These are phyloP conservation scores for Yoshiicerus persimilis DNA, from an alignment of 1,140 invertebrate species.

Conservation along the genomic window DNA sequence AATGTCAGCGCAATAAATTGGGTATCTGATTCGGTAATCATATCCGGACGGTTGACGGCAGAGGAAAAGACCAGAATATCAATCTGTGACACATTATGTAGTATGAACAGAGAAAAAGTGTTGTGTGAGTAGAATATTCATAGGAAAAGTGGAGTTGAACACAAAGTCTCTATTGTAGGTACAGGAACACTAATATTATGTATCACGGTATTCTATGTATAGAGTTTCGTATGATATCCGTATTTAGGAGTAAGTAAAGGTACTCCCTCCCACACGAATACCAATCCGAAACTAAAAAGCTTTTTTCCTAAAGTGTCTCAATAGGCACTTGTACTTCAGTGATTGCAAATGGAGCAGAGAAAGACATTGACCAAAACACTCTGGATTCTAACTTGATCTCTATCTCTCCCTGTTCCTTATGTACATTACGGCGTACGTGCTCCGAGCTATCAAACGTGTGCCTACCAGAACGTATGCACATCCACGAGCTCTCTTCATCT, in stretches of 20 bases:
- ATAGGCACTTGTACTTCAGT: not conserved
- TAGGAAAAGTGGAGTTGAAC: not conserved
- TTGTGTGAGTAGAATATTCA: not conserved
- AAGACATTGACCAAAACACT: not conserved
- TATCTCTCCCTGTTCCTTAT: not conserved
- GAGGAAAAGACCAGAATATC: not conserved
- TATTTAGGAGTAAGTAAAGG: not conserved
- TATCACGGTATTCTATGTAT: too few relatives aligned
- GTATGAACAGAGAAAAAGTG: not conserved
- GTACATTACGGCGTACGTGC: not conserved
- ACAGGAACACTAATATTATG: too few relatives aligned
- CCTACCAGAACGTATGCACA: not conserved
- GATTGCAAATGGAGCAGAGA: not conserved
- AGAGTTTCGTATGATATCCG: too few relatives aligned
- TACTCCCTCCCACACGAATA: not conserved
- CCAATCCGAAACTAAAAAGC: not conserved
- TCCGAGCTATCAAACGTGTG: not conserved
- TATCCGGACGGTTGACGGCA: not conserved
- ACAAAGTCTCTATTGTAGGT: not conserved
- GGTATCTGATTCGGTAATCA: too few relatives aligned
- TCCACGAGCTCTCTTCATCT: not conserved
- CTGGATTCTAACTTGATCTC: not conserved
- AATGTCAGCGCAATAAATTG: too few relatives aligned
- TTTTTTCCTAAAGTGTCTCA: not conserved
- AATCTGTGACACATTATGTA: not conserved